These are phyloP conservation scores for Meghimatium bilineatum DNA, from an alignment of 2,888 invertebrate species.

Conservation along the genomic window DNA sequence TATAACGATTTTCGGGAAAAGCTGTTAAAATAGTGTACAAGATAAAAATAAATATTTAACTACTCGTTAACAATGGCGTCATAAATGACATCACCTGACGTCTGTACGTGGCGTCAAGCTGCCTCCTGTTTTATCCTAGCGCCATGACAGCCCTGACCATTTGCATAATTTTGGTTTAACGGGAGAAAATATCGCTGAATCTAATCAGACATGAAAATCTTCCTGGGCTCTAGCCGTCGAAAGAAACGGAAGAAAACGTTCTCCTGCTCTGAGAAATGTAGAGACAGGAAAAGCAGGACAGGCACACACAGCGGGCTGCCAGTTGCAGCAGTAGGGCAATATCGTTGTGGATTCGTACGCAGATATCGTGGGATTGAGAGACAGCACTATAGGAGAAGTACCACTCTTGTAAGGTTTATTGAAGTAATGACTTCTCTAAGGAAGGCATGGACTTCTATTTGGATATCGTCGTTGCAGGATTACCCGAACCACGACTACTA, in stretches of 20 bases:
- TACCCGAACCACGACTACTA: no score
- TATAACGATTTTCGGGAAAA: not conserved
- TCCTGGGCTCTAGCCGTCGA: not conserved
- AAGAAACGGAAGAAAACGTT: constrained; percentile 1
- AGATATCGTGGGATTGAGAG: no score
- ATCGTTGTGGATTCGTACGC: not conserved
- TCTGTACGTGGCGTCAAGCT: constrained; percentile 19
- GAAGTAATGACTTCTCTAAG: no score
- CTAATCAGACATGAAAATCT: constrained; percentile 40
- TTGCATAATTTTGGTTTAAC: constrained; percentile 44
- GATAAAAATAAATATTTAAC: not conserved
- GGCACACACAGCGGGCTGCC: not conserved
- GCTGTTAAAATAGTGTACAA: not conserved
- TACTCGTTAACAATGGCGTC: constrained; percentile 21
- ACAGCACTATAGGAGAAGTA: no score
- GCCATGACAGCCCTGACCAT: constrained; percentile 34
- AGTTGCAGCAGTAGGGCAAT: not conserved
- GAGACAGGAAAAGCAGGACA: not conserved
- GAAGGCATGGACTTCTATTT: no score
- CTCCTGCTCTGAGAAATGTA: not conserved
- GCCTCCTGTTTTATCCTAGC: constrained; percentile 32
- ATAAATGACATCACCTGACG: constrained; percentile 23
- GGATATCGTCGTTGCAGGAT: no score
- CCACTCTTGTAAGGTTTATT: no score
- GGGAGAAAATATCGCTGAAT: constrained; percentile 40